Conservation (phyloP, 1,140 invertebrate species). For the Eupeodes corollae region DNA sequence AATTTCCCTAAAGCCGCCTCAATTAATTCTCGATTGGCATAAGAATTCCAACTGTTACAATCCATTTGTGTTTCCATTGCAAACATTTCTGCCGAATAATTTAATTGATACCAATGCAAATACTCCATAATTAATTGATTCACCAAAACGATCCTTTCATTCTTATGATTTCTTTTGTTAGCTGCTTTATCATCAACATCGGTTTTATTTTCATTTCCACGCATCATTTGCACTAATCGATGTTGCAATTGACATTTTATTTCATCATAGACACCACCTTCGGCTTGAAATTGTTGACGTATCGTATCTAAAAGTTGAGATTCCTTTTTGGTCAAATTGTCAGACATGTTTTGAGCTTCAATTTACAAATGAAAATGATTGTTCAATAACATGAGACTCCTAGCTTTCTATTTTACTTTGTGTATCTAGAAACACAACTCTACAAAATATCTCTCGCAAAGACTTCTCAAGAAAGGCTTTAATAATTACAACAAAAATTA, state of each 20-base stretch:
- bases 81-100: constrained; percentile 23
- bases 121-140: constrained; percentile 25
- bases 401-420: too few relatives aligned
- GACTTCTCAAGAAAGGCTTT: too few relatives aligned
- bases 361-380: too few relatives aligned
- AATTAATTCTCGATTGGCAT: constrained; percentile 8
- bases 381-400: too few relatives aligned
- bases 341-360: too few relatives aligned
- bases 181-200: not conserved
- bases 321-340: too few relatives aligned
- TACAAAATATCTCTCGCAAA: too few relatives aligned
- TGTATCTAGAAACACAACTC: too few relatives aligned
- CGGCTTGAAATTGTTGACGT: constrained; percentile 9
- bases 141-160: not conserved
- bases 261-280: constrained; percentile 12
- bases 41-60: too few relatives aligned
- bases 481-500: too few relatives aligned
- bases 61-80: constrained; percentile 14
- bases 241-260: constrained; percentile 17
- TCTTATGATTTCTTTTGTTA: not conserved
- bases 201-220: not conserved
- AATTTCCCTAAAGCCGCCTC: constrained; percentile 2
- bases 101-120: constrained; percentile 21
- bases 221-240: constrained; percentile 14
- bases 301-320: too few relatives aligned